These are phyloP conservation scores for Peromyscus maniculatus DNA, from an alignment of 2,113 vertebrate species.

Conservation along the genomic window DNA sequence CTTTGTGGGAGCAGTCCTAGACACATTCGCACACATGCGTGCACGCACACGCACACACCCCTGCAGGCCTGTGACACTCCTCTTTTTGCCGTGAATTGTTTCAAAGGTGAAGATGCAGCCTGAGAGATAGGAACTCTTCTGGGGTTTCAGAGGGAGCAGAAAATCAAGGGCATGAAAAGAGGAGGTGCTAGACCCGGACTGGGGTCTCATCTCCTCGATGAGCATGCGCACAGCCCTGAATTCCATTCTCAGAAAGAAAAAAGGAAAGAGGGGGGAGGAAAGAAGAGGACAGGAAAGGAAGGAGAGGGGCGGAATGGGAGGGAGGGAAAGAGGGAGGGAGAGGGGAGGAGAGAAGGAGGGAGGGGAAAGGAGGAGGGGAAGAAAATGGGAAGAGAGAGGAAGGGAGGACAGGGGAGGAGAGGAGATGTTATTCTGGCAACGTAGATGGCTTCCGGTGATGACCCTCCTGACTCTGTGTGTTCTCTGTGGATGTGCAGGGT, in stretches of 20 bases:
- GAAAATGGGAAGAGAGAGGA: not conserved
- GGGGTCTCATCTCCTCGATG: too few relatives aligned
- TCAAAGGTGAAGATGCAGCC: not conserved
- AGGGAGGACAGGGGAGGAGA: fast-evolving
- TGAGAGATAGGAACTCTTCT: not conserved
- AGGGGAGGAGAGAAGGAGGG: not conserved
- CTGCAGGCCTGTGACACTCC: not conserved
- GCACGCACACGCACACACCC: not conserved
- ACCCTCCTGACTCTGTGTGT: not conserved
- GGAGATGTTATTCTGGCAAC: not conserved
- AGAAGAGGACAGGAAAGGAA: fast-evolving
- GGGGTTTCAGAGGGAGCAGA: not conserved
- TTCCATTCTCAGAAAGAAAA: not conserved
- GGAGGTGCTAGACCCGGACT: not conserved
- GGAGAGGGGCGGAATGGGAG: not conserved
- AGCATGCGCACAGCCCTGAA: not conserved
- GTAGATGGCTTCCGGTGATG: not conserved
- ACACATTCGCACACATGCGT: not conserved
- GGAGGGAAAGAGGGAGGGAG: fast-evolving
- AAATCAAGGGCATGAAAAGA: not conserved
- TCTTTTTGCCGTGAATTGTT: not conserved
- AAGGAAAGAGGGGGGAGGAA: fast-evolving
- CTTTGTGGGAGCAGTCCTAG: not conserved
- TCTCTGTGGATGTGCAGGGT: not conserved
- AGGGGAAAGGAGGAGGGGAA: not conserved